phyloP scores from a whole-genome alignment of 2,797 vertebrate species.

The Ctenochaetus hawaiiensis region DNA sequence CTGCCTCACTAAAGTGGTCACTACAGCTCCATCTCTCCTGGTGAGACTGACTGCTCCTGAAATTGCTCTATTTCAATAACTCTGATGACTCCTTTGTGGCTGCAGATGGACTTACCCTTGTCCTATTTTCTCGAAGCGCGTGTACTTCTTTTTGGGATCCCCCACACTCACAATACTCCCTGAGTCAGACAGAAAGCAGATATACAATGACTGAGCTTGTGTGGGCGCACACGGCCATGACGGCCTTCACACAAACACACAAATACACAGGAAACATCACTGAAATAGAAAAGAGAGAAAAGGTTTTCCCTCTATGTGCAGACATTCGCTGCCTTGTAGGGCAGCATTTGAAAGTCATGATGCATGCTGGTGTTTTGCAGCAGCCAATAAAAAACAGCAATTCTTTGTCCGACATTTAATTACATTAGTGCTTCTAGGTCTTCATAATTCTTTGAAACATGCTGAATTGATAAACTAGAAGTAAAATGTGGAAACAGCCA shows the following conservation, averaged over 20 bases:
- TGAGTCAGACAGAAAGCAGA: slow-evolving; percentile 80
- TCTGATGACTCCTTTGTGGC: slow-evolving; percentile 13
- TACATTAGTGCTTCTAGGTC: not conserved
- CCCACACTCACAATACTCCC: slow-evolving; percentile 99
- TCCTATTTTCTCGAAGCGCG: slow-evolving; percentile 96
- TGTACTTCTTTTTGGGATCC: slow-evolving; percentile 99
- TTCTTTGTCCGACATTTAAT: not conserved
- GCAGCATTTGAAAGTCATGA: slow-evolving; percentile 3
- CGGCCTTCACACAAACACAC: slow-evolving; percentile 28
- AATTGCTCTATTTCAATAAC: slow-evolving; percentile 54
- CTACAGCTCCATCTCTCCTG: slow-evolving; percentile 36
- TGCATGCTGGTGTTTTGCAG: slow-evolving; percentile 19
- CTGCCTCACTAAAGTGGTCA: slow-evolving; percentile 41
- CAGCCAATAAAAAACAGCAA: not conserved
- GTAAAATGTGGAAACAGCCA: slow-evolving; percentile 9
- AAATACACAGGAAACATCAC: slow-evolving; percentile 34
- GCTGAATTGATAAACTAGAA: not conserved
- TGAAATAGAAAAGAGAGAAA: slow-evolving; percentile 2
- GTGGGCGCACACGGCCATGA: slow-evolving; percentile 13
- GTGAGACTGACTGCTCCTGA: slow-evolving; percentile 43
- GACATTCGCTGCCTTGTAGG: not conserved
- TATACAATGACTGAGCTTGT: slow-evolving; percentile 28
- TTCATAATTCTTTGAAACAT: slow-evolving; percentile 17
- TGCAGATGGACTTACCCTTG: slow-evolving; percentile 90
- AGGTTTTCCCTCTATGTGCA: slow-evolving; percentile 6